Evolutionary conservation across 1,140 invertebrate species (phyloP).

Genomic region (Drosophila bocqueti): DNA sequence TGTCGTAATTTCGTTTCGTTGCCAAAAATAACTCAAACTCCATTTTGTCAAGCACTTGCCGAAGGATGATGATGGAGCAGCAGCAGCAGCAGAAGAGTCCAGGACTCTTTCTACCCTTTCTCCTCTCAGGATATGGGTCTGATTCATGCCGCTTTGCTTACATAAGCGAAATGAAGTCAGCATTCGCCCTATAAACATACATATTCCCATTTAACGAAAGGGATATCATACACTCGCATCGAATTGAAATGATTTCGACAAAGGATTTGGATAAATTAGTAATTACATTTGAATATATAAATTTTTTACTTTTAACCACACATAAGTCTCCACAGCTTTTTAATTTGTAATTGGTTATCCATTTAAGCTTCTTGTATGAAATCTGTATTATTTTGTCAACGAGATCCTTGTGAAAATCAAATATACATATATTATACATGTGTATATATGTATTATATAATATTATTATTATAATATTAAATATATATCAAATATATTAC

Average conservation of each 20-base stretch:
- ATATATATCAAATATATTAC: too few relatives aligned
- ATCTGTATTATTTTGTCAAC: too few relatives aligned
- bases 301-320: background rate
- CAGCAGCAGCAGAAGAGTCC: background rate
- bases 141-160: slow-evolving; percentile 41
- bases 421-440: too few relatives aligned
- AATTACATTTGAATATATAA: background rate
- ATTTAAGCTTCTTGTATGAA: too few relatives aligned
- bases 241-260: background rate
- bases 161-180: slow-evolving; percentile 72
- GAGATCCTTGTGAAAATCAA: too few relatives aligned
- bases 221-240: slow-evolving; percentile 28
- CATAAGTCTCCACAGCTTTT: background rate
- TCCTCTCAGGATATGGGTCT: slow-evolving; percentile 41
- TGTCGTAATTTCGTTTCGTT: slow-evolving; percentile 83
- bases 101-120: slow-evolving; percentile 3
- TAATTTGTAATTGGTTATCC: background rate
- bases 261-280: background rate
- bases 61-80: slow-evolving; percentile 18
- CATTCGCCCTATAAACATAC: slow-evolving; percentile 61
- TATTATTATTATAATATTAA: too few relatives aligned
- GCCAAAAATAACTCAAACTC: slow-evolving; percentile 79
- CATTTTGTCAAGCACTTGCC: slow-evolving; percentile 60
- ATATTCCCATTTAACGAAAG: slow-evolving; percentile 43
- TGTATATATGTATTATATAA: too few relatives aligned